Percentiles rank a stretch among this genome's conserved stretches.
These are phyloP conservation scores for Centropristis striata DNA, from an alignment of 2,113 vertebrate species.

Conservation along the genomic window DNA sequence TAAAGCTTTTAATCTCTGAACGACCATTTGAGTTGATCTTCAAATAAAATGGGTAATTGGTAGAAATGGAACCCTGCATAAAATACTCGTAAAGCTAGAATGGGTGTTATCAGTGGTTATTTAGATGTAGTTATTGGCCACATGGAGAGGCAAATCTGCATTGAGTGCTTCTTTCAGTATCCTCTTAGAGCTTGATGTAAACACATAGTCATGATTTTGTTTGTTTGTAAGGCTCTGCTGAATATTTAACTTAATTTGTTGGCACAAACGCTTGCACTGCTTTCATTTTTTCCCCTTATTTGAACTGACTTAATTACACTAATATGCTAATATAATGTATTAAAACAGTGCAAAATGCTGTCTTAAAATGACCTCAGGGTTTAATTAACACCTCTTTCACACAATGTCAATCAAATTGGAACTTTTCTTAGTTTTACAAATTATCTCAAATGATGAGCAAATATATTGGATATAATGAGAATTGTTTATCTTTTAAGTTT, in stretches of 20 bases:
- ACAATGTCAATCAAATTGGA: background rate
- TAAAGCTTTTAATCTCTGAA: constrained; percentile 20
- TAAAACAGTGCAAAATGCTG: background rate
- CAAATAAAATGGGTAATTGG: constrained; percentile 54
- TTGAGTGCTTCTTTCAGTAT: constrained; percentile 20
- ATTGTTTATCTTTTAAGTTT: background rate
- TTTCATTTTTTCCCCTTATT: background rate
- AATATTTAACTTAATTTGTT: background rate
- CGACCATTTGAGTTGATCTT: constrained; percentile 34
- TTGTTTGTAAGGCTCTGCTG: background rate
- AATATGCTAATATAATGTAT: background rate
- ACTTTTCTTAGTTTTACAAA: background rate
- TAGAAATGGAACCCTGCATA: constrained; percentile 33
- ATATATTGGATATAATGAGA: background rate
- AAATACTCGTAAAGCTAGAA: constrained; percentile 62
- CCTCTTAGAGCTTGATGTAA: constrained; percentile 23
- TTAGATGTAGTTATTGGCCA: constrained; percentile 54
- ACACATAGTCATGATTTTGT: constrained; percentile 26
- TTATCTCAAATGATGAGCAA: background rate
- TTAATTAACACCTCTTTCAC: background rate
- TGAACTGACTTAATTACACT: background rate
- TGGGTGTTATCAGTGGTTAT: constrained; percentile 43
- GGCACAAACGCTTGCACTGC: background rate
- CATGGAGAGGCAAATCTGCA: constrained; percentile 33
- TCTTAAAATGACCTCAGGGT: background rate